A percentile compares a stretch with the other conserved stretches of the same genome.
These are phyloP conservation scores for Drosophila paucipuncta DNA, from an alignment of 2,888 invertebrate genomes.

Conservation along the genomic window DNA sequence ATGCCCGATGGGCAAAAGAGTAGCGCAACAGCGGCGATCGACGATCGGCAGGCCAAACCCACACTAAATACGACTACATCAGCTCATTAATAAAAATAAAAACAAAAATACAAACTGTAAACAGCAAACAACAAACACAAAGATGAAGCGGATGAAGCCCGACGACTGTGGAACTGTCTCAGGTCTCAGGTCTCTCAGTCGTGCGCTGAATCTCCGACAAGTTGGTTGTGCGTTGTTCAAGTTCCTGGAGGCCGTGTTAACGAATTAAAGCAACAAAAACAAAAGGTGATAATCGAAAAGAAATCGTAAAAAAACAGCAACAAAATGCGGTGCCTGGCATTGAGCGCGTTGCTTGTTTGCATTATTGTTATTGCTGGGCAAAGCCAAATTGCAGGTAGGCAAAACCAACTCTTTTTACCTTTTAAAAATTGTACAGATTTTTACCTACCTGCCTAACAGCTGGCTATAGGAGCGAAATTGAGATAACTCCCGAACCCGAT, in stretches of 20 bases:
- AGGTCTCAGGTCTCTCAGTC: constrained; percentile 55
- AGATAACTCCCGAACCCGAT: constrained; percentile 80
- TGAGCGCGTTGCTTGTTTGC: constrained; percentile 62
- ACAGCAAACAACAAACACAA: constrained; percentile 3
- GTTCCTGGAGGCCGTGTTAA: not conserved
- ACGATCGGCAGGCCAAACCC: constrained; percentile 27
- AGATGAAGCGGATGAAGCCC: constrained; percentile 40
- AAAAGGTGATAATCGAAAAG: constrained; percentile 61
- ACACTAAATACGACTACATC: constrained; percentile 45
- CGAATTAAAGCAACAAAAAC: constrained; percentile 2
- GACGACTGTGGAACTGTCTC: constrained; percentile 23
- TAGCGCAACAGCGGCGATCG: constrained; percentile 34
- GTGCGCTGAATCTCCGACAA: constrained; percentile 66
- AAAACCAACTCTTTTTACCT: not conserved
- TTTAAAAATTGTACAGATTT: not conserved
- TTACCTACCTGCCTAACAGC: constrained; percentile 38
- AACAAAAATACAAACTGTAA: constrained; percentile 21
- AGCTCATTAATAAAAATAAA: constrained; percentile 68
- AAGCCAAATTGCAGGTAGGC: constrained; percentile 78
- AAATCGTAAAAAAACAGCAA: constrained; percentile 24
- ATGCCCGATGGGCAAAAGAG: not conserved
- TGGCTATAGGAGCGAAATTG: constrained; percentile 77
- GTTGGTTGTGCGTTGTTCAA: constrained; percentile 55
- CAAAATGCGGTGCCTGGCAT: constrained; percentile 75
- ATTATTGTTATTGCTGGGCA: constrained; percentile 64